phyloP scores from a whole-genome alignment of 2,113 vertebrate genomes.

The Triplophysa dalaica region DNA sequence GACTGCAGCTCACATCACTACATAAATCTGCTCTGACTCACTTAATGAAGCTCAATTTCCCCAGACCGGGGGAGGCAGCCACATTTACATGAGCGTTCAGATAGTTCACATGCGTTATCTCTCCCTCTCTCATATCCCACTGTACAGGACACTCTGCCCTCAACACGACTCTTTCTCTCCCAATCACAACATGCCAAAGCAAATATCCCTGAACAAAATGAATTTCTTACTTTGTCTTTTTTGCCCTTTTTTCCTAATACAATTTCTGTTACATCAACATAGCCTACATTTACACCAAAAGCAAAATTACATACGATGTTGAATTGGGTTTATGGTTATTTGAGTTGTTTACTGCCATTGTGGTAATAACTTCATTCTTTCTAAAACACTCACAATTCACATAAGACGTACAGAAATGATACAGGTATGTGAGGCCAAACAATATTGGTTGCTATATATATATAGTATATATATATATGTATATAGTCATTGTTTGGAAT shows the following conservation, averaged over 20 bases:
- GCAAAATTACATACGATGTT: too few relatives aligned
- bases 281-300: too few relatives aligned
- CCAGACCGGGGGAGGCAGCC: constrained; percentile 27
- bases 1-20: constrained; percentile 70
- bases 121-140: constrained; percentile 59
- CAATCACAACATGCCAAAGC: constrained; percentile 31
- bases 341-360: too few relatives aligned
- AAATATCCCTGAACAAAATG: neutral
- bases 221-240: too few relatives aligned
- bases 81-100: constrained; percentile 74
- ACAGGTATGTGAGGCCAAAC: too few relatives aligned
- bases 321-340: too few relatives aligned
- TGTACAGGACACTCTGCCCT: constrained; percentile 49
- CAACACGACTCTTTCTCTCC: constrained; percentile 50
- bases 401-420: neutral
- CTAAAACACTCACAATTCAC: neutral
- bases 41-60: constrained; percentile 73
- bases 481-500: too few relatives aligned
- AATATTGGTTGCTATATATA: too few relatives aligned
- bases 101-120: constrained; percentile 58
- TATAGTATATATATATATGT: too few relatives aligned
- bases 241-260: too few relatives aligned
- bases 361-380: too few relatives aligned
- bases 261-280: too few relatives aligned
- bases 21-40: constrained; percentile 74